Evolutionary conservation across 23 tunicate species (phyloP).

Genomic region (Ciona savignyi): DNA sequence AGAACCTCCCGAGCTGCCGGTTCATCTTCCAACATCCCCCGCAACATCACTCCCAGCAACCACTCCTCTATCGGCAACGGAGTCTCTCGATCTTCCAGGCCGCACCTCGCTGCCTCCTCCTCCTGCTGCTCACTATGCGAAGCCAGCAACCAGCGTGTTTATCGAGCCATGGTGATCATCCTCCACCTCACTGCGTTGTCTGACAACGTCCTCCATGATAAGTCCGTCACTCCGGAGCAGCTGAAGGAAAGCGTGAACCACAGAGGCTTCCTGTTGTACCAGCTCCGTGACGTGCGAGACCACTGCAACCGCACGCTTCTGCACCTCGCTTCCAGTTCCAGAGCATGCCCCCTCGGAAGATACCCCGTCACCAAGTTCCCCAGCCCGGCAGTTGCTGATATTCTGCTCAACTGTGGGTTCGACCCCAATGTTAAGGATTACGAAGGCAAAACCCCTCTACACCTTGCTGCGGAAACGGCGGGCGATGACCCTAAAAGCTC

Average conservation of each 20-base stretch:
- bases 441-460: conserved; percentile 62
- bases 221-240: conserved; percentile 1
- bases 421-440: conserved; percentile 54
- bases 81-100: neutral
- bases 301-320: conserved; percentile 67
- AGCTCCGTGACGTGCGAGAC: conserved; percentile 35
- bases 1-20: neutral
- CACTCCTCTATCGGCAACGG: neutral
- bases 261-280: conserved; percentile 30
- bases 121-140: conserved; percentile 68
- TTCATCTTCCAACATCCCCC: neutral
- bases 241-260: neutral
- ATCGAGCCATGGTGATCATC: conserved; percentile 74
- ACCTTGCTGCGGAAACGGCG: conserved; percentile 50
- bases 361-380: conserved; percentile 81
- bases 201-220: conserved; percentile 16
- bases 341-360: conserved; percentile 69
- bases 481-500: conserved; percentile 2
- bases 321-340: conserved; percentile 67
- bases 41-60: neutral
- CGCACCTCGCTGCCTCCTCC: neutral
- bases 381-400: conserved; percentile 28
- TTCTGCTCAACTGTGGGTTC: conserved; percentile 51
- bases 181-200: conserved; percentile 72
- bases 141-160: conserved; percentile 79